Percentiles rank a stretch among this genome's conserved stretches.
phyloP scores from a whole-genome alignment of 2,888 invertebrate genomes.

The Pteria penguin region DNA sequence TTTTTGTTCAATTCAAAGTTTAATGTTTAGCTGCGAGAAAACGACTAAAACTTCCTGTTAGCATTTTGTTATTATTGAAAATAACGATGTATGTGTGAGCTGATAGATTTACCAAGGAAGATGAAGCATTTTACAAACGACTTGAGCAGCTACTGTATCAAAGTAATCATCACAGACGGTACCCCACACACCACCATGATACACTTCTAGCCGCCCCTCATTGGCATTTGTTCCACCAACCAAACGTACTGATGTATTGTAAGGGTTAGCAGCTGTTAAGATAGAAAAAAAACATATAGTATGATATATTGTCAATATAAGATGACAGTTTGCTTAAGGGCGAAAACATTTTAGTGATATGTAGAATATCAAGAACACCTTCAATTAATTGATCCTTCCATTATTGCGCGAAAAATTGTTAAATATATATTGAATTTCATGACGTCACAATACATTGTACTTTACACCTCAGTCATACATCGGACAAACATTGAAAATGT shows the following conservation, averaged over 20 bases:
- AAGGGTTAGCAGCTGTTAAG: conserved; percentile 16
- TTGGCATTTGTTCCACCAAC: conserved; percentile 42
- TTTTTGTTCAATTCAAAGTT: neutral
- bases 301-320: too few species aligned
- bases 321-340: too few species aligned
- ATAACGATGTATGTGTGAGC: neutral
- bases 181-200: conserved; percentile 50
- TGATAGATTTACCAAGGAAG: conserved; percentile 55
- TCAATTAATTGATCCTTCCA: too few species aligned
- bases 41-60: neutral
- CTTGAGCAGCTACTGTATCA: conserved; percentile 41
- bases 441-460: too few species aligned
- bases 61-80: neutral
- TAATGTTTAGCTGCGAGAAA: neutral
- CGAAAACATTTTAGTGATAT: too few species aligned
- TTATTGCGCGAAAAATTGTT: too few species aligned
- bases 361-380: too few species aligned
- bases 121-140: conserved; percentile 54
- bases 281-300: neutral
- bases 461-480: too few species aligned
- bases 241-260: conserved; percentile 29
- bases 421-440: too few species aligned
- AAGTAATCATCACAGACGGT: conserved; percentile 57
- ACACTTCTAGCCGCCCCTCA: conserved; percentile 52
- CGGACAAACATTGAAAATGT: too few species aligned